Evolutionary conservation across 2,888 invertebrate species (phyloP).

Genomic region (Chymomyza fuscimana): DNA sequence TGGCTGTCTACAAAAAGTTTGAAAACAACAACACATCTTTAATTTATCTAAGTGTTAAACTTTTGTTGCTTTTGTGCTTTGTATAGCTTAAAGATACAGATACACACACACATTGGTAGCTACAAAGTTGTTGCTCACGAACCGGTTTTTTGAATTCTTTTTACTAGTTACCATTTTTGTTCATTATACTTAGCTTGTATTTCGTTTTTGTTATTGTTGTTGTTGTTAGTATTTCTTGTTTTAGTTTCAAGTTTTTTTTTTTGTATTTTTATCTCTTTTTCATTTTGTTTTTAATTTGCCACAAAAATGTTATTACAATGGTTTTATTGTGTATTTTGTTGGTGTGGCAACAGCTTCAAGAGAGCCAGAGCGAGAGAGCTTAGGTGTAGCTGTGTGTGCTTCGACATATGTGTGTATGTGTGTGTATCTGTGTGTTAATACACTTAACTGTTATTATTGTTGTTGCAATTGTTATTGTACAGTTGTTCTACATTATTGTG

Average conservation of each 20-base stretch:
- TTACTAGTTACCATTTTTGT: slow-evolving; percentile 69
- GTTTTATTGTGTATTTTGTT: slow-evolving; percentile 3
- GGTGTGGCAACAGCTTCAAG: not conserved
- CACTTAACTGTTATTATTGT: slow-evolving; percentile 28
- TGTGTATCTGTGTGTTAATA: slow-evolving; percentile 51
- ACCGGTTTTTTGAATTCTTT: slow-evolving; percentile 48
- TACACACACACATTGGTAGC: slow-evolving; percentile 14
- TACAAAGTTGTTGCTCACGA: slow-evolving; percentile 47
- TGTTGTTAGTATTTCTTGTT: slow-evolving; percentile 44
- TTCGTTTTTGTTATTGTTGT: slow-evolving; percentile 36
- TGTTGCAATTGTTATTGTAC: slow-evolving; percentile 28
- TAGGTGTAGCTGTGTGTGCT: not conserved
- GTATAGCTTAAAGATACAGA: slow-evolving; percentile 54
- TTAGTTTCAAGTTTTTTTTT: slow-evolving; percentile 2
- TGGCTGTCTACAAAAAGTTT: slow-evolving; percentile 45
- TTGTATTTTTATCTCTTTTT: not conserved
- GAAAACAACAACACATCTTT: slow-evolving; percentile 55
- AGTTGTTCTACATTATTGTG: slow-evolving; percentile 53
- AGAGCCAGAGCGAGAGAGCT: not conserved
- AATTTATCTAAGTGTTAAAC: slow-evolving; percentile 64
- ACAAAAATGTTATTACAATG: not conserved
- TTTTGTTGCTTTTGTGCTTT: slow-evolving; percentile 36
- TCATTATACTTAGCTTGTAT: slow-evolving; percentile 57
- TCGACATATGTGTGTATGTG: slow-evolving; percentile 12
- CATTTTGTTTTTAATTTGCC: not conserved